phyloP scores from a whole-genome alignment of 2,888 invertebrate genomes.

The Archaeoteleia sp. region DNA sequence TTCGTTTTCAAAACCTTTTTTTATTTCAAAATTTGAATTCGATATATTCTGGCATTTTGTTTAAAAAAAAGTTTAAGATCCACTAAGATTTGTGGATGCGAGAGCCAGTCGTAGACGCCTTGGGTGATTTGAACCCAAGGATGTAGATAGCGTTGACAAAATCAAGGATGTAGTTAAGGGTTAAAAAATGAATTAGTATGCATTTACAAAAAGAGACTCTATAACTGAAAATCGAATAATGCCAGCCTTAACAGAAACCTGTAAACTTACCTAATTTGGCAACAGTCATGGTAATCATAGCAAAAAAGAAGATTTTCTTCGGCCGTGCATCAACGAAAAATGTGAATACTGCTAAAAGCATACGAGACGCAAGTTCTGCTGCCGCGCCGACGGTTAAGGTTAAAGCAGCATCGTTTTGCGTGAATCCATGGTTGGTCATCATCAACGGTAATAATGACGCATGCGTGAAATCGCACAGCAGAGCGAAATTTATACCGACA shows the following conservation, averaged over 20 bases:
- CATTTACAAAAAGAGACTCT: background rate
- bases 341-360: conserved; percentile 80
- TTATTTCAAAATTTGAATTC: no score
- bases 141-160: no score
- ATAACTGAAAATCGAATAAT: background rate
- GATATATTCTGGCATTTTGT: no score
- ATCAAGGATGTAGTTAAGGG: no score
- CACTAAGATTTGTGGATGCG: no score
- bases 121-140: no score
- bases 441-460: conserved; percentile 82
- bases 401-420: conserved; percentile 79
- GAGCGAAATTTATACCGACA: conserved; percentile 81
- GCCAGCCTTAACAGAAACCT: background rate
- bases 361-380: conserved; percentile 81
- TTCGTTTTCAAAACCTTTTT: no score
- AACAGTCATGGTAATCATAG: conserved; percentile 81
- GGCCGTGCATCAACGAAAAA: conserved; percentile 80
- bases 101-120: no score
- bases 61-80: no score
- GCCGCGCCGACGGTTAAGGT: conserved; percentile 83
- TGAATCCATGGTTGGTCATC: conserved; percentile 78
- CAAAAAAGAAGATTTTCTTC: conserved; percentile 81
- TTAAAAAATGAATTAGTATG: background rate
- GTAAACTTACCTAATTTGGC: conserved; percentile 79
- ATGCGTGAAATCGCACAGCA: conserved; percentile 83